phyloP scores from a whole-genome alignment of 1,140 invertebrate genomes.

The Augochlora pura region DNA sequence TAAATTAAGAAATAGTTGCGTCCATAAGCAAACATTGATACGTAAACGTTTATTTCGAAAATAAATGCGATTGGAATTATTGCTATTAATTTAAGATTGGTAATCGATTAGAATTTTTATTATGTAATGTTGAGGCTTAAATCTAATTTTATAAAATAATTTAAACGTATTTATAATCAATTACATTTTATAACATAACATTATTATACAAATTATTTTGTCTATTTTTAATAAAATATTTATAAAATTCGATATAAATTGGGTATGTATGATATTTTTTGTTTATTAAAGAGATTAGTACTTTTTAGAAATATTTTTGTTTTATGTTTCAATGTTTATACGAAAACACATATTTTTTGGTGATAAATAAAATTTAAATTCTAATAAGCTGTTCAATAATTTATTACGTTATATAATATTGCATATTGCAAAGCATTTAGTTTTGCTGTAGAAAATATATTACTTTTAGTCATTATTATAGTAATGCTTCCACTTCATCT shows the following conservation, averaged over 20 bases:
- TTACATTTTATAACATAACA: background rate
- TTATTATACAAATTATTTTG: background rate
- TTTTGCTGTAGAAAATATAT: too few relatives aligned
- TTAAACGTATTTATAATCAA: background rate
- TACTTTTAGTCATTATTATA: too few relatives aligned
- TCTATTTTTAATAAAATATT: background rate
- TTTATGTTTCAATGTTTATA: background rate
- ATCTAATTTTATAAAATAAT: background rate
- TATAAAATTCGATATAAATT: background rate
- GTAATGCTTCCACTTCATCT: too few relatives aligned
- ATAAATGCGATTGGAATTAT: background rate
- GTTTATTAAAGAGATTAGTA: background rate
- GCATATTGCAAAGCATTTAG: too few relatives aligned
- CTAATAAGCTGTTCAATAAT: background rate
- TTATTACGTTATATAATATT: background rate
- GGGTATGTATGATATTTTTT: background rate
- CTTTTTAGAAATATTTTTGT: background rate
- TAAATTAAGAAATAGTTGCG: background rate
- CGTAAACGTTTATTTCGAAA: background rate
- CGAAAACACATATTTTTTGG: background rate
- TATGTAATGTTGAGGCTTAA: background rate
- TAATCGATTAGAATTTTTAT: constrained; percentile 9
- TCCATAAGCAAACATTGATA: background rate
- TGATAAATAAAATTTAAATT: background rate
- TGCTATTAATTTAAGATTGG: background rate